Conservation (phyloP, 2,113 vertebrate species). For the Helogale parvula region DNA sequence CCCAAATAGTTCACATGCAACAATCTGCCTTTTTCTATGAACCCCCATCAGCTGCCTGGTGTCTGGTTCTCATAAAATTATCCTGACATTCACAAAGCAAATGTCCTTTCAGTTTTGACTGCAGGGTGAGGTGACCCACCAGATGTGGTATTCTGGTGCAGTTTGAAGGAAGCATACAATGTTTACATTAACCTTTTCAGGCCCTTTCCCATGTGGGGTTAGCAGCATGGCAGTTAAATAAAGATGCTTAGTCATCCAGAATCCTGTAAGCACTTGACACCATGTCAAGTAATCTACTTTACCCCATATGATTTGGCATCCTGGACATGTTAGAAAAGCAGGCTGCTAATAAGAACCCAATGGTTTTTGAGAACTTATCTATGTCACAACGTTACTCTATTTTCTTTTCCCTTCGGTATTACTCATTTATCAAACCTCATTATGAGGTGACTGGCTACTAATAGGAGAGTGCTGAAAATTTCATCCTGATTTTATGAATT, state of each 20-base stretch:
- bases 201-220: conserved; percentile 58
- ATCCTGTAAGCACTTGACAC: conserved; percentile 71
- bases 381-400: background rate
- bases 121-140: conserved; percentile 64
- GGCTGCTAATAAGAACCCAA: background rate
- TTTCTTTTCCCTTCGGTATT: conserved; percentile 14
- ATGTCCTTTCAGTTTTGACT: conserved; percentile 73
- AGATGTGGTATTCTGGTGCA: conserved; percentile 65
- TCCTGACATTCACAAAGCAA: conserved; percentile 76
- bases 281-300: conserved; percentile 52
- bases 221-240: conserved; percentile 62
- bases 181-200: conserved; percentile 77
- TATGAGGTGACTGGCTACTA: background rate
- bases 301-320: background rate
- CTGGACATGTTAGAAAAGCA: background rate
- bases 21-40: conserved; percentile 33
- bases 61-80: conserved; percentile 77
- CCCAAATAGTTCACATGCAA: conserved; percentile 43
- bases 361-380: background rate
- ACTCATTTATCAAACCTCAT: background rate
- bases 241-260: conserved; percentile 72
- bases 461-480: conserved; percentile 8
- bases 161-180: conserved; percentile 61
- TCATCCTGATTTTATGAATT: conserved; percentile 44
- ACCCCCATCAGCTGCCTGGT: conserved; percentile 37